Percentiles rank a stretch among this genome's conserved stretches.
These are phyloP conservation scores for Mya arenaria DNA, from an alignment of 1,140 invertebrate species.

Conservation along the genomic window DNA sequence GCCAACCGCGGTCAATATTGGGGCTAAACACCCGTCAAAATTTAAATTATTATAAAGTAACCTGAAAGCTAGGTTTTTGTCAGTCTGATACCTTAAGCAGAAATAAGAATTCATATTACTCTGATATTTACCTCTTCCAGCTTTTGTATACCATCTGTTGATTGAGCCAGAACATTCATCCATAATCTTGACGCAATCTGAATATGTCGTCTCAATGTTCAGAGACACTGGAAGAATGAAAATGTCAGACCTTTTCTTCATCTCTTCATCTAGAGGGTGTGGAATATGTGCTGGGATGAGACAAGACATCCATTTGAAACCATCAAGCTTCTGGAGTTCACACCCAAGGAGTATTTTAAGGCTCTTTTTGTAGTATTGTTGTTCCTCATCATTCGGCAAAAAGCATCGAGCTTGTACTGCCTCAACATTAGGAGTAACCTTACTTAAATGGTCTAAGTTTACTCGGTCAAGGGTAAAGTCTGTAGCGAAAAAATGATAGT, in stretches of 20 bases:
- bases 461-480: constrained; percentile 11
- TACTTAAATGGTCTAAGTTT: background rate
- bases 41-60: too few relatives aligned
- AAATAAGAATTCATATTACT: too few relatives aligned
- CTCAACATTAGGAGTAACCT: background rate
- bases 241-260: background rate
- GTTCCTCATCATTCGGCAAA: constrained; percentile 14
- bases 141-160: background rate
- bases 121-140: constrained; percentile 7
- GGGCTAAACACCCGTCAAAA: too few relatives aligned
- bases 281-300: background rate
- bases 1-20: too few relatives aligned
- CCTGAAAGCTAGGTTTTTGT: too few relatives aligned
- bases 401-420: background rate
- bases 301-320: constrained; percentile 24
- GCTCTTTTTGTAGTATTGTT: background rate
- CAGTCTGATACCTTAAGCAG: too few relatives aligned
- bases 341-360: constrained; percentile 1
- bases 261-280: constrained; percentile 9
- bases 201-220: background rate
- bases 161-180: constrained; percentile 1
- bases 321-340: background rate
- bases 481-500: constrained; percentile 40
- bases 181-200: background rate
- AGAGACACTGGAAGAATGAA: background rate